Evolutionary conservation across 23 tunicate species (phyloP), one percentile per base, ranked within the genome.

Genomic region (Styela clava): DNA sequence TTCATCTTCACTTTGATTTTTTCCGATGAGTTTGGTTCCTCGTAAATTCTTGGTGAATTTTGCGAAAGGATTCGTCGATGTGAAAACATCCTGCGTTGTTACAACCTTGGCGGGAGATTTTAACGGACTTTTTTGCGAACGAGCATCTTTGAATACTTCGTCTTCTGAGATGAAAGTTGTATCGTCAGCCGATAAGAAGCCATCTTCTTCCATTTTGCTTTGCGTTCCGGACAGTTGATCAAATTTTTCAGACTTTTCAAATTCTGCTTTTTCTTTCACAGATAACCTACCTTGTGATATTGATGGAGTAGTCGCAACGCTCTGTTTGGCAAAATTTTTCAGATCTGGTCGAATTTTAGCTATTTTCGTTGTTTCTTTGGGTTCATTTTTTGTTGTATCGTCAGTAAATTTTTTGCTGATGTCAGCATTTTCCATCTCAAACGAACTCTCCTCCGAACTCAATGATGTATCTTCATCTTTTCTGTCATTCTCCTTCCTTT

Each of bases 61-160:
- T 5, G 77, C 34, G 29, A 71, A 71, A 21, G 77, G 77, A 32
- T 71, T 71, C 16, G 37, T 21, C 35, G 77, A 26, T 44, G 56
- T 44, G 56, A 44, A 12, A 5, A 44, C 56, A 44, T 44, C 56
- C 56, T 44, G 56, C 7, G 56, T 44, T 5, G 9, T 12, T 5
- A 44, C 12, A 44, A 44, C 56, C 12, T 44, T 44, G 7, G 56
- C 7, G 9, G 7, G 7, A 44, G 56, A 44, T 44, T 12, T 44
- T 44, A 12, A 7, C 7, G 56, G 7, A 44, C 12, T 44, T 5
- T 44, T 44, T 44, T 7, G 12, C 56, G 56, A 44, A 44, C 7
- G 7, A 5, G 56, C 12, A 44, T 12, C 56, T 44, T 44, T 44
- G 12, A 44, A 44, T 44, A 44, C 12, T 44, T 44, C 56, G 12